A percentile compares a stretch with the other conserved stretches of the same genome.
Evolutionary conservation across 2,113 vertebrate species (phyloP).

Genomic region (Chloropsis cyanopogon): DNA sequence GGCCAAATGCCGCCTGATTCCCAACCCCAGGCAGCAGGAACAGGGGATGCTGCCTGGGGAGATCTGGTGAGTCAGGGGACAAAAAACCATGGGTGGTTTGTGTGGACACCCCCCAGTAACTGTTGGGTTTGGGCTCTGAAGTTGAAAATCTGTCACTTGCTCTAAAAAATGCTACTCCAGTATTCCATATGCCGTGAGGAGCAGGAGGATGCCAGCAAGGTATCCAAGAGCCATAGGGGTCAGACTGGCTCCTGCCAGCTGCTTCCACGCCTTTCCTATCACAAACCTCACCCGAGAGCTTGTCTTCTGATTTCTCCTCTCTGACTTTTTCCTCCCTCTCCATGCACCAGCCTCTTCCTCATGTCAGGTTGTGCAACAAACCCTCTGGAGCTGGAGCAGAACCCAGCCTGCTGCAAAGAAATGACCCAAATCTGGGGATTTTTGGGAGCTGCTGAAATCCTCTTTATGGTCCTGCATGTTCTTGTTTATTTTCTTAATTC

Average conservation of each 20-base stretch:
- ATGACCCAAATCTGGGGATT: slow-evolving; percentile 25
- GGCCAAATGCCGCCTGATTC: neutral
- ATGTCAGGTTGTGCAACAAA: neutral
- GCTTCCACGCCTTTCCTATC: neutral
- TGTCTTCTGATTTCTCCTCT: neutral
- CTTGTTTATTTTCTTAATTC: neutral
- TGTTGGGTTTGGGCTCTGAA: neutral
- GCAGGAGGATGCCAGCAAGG: neutral
- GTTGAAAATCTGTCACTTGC: neutral
- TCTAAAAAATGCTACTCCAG: neutral
- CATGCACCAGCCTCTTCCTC: neutral
- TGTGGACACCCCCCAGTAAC: neutral
- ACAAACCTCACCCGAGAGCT: neutral
- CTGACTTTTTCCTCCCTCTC: neutral
- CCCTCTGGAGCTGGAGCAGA: neutral
- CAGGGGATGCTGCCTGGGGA: neutral
- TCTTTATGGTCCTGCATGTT: neutral
- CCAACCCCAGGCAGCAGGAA: accelerated
- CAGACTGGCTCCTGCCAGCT: neutral
- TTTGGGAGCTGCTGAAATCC: neutral
- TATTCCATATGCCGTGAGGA: neutral
- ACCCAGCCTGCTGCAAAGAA: neutral
- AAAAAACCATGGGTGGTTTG: accelerated
- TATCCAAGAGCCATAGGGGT: neutral
- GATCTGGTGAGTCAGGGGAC: neutral